Evolutionary conservation across 2,797 vertebrate genomes (phyloP).

Genomic region (Halcyon leucocephala): DNA sequence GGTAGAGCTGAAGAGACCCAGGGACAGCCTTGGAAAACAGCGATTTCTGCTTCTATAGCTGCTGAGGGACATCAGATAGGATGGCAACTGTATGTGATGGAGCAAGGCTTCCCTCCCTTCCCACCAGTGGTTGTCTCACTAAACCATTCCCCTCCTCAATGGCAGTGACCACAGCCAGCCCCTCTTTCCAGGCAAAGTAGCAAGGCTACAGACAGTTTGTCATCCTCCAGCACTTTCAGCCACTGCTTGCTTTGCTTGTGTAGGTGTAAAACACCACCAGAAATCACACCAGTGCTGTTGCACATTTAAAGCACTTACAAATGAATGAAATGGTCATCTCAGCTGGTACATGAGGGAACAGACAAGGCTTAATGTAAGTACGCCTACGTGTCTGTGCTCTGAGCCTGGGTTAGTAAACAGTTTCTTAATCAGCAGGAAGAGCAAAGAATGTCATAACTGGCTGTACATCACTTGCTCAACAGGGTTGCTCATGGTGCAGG

Average conservation of each 20-base stretch:
- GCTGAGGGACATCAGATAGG: neutral
- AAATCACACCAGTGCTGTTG: neutral
- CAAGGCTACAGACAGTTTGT: neutral
- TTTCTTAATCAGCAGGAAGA: neutral
- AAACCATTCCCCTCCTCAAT: neutral
- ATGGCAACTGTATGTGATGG: neutral
- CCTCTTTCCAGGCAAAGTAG: neutral
- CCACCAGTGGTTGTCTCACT: neutral
- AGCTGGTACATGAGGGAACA: neutral
- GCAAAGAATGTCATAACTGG: neutral
- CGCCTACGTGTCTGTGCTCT: accelerated
- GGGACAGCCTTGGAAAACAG: neutral
- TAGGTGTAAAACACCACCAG: neutral
- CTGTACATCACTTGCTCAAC: neutral
- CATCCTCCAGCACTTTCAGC: neutral
- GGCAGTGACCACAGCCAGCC: neutral
- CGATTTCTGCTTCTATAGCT: neutral
- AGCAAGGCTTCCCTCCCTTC: neutral
- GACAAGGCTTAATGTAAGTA: neutral
- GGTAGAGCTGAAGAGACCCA: neutral
- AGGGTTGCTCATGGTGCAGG: neutral
- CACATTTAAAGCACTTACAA: neutral
- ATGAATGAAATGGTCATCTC: neutral
- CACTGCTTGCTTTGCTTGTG: neutral
- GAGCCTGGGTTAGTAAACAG: neutral